Evolutionary conservation across 1,140 invertebrate genomes (phyloP), one percentile per base, ranked within the genome.

Genomic region (Prorops nasuta): DNA sequence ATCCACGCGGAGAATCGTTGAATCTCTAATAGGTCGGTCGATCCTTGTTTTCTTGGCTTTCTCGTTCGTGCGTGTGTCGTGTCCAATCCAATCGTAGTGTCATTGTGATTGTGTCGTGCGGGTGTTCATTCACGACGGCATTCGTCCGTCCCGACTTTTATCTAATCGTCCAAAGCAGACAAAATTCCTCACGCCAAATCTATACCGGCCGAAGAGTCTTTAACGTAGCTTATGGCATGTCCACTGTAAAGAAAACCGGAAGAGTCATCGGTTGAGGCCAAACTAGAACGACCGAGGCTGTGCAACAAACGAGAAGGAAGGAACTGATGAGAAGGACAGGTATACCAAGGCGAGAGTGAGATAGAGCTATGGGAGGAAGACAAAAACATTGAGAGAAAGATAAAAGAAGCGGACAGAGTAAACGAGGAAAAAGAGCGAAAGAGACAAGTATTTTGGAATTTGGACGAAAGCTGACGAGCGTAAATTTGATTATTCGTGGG

Each of bases 11-110:
- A n/a, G n/a, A 28, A 19, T 17, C 32, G 22, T 24, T 10, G 40
- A 18, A 16, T n/a, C 10, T 35, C 48, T 40, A 21, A 34, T 43
- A 3, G 36, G 49, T 51, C 49, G 36, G 46, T 24, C 32, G 24
- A n/a, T 58, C 12, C 24, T 40, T 51, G 40, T 53, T 49, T 32
- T 47, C 44, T 37, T 32, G 54, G 58, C 58, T 61, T 61, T 61
- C 54, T 38, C 59, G 58, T 61, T n/a, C n/a, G n/a, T n/a, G n/a
- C n/a, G n/a, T n/a, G n/a, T n/a, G n/a, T n/a, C n/a, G n/a, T n/a
- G n/a, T n/a, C n/a, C n/a, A n/a, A n/a, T n/a, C n/a, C n/a, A n/a
- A n/a, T n/a, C n/a, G n/a, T n/a, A n/a, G n/a, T n/a, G n/a, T n/a
- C n/a, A n/a, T n/a, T n/a, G 50, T 60, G 49, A 54, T 43, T 46